Percentiles rank a stretch among this genome's conserved stretches.
phyloP scores from a whole-genome alignment of 2,888 invertebrate genomes.

The Caenorhabditis sp. region DNA sequence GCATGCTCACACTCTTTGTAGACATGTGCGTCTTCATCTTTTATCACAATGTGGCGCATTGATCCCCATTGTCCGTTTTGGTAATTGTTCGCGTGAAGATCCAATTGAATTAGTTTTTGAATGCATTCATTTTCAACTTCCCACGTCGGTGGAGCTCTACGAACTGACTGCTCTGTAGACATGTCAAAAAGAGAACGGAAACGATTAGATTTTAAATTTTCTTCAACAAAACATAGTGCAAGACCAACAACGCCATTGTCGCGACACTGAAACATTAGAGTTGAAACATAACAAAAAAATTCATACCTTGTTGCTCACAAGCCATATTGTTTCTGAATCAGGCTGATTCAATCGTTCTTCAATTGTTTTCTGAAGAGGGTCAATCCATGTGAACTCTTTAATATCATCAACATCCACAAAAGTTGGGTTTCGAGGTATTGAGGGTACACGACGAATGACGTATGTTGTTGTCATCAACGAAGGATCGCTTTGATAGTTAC shows the following conservation, averaged over 20 bases:
- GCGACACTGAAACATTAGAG: conserved; percentile 77
- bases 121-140: conserved; percentile 71
- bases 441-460: conserved; percentile 74
- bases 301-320: conserved; percentile 85
- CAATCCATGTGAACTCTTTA: conserved; percentile 82
- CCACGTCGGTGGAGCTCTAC: conserved; percentile 75
- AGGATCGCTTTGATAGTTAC: conserved; percentile 78
- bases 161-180: conserved; percentile 74
- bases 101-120: conserved; percentile 85
- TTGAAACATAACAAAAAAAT: not conserved
- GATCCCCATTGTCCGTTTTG: conserved; percentile 91
- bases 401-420: conserved; percentile 82
- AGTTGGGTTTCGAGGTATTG: conserved; percentile 75
- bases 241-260: conserved; percentile 91
- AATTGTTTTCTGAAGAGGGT: conserved; percentile 81
- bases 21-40: conserved; percentile 83
- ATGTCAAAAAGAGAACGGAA: conserved; percentile 82
- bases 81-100: conserved; percentile 92
- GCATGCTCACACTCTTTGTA: conserved; percentile 90
- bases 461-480: conserved; percentile 77
- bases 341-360: conserved; percentile 88
- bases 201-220: conserved; percentile 81
- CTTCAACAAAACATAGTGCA: conserved; percentile 89
- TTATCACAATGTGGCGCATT: conserved; percentile 90
- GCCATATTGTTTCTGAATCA: conserved; percentile 85